phyloP scores from a whole-genome alignment of 2,888 invertebrate species.

The Ophion costatus region DNA sequence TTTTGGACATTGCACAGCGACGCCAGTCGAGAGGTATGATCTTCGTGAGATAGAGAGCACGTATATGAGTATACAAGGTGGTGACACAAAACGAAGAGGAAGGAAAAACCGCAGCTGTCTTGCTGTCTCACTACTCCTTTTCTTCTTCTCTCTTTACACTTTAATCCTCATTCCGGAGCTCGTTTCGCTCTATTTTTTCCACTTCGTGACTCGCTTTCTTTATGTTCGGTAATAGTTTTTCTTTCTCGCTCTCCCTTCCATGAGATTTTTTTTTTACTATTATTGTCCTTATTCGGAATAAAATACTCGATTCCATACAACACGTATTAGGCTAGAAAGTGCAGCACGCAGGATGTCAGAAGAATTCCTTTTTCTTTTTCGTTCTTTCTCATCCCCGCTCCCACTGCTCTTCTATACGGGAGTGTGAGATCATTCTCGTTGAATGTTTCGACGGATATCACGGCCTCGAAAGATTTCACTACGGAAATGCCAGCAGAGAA shows the following conservation, averaged over 20 bases:
- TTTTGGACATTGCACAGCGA: slow-evolving; percentile 28
- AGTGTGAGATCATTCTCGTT: slow-evolving; percentile 12
- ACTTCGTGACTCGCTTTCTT: slow-evolving; percentile 56
- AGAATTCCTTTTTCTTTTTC: slow-evolving; percentile 19
- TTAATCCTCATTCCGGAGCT: slow-evolving; percentile 28
- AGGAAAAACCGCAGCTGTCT: slow-evolving; percentile 13
- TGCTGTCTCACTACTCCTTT: slow-evolving; percentile 26
- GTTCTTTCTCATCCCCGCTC: neutral
- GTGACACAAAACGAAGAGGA: neutral
- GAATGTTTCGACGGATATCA: slow-evolving; percentile 18
- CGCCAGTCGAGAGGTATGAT: slow-evolving; percentile 40
- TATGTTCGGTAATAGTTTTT: slow-evolving; percentile 24
- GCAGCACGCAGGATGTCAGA: slow-evolving; percentile 1
- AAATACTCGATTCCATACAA: neutral
- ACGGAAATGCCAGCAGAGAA: slow-evolving; percentile 5
- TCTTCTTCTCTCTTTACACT: slow-evolving; percentile 21
- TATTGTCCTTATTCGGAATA: neutral
- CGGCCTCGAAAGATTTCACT: slow-evolving; percentile 25
- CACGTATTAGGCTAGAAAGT: slow-evolving; percentile 46
- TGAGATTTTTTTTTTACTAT: neutral
- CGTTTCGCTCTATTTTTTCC: slow-evolving; percentile 28
- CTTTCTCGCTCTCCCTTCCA: neutral
- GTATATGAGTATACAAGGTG: slow-evolving; percentile 18
- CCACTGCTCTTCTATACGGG: neutral
- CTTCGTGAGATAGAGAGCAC: slow-evolving; percentile 48